A percentile compares a stretch with the other conserved stretches of the same genome.
Conservation (phyloP, 1,140 invertebrate species). For the Sogatella furcifera region DNA sequence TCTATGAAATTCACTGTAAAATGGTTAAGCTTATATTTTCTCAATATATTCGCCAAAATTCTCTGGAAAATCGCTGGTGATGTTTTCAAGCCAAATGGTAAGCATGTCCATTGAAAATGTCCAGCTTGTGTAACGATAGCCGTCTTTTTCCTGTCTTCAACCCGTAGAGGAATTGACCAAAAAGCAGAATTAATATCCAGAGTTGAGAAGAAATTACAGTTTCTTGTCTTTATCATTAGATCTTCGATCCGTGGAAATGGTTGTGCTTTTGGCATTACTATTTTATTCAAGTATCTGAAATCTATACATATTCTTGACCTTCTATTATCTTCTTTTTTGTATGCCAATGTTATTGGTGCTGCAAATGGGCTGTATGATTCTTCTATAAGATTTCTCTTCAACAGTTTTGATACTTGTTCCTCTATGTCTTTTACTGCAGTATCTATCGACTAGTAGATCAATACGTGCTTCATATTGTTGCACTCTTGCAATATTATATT, state of each 20-base stretch:
- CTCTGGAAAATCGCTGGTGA: constrained; percentile 35
- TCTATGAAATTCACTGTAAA: no score
- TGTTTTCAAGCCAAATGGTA: constrained; percentile 30
- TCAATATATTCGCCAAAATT: no score
- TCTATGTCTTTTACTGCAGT: constrained; percentile 29
- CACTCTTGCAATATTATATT: constrained; percentile 27
- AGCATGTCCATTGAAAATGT: constrained; percentile 28
- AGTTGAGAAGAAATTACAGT: no score
- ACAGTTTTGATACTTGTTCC: constrained; percentile 31
- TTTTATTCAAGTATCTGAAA: constrained; percentile 31
- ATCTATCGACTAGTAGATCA: no score
- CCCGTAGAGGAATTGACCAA: no score
- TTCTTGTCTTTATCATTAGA: no score
- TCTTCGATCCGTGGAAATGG: constrained; percentile 31
- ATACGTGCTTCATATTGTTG: constrained; percentile 24
- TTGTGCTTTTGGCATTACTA: constrained; percentile 30
- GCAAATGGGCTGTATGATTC: constrained; percentile 31
- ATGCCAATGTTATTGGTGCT: constrained; percentile 29
- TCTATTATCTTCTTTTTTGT: constrained; percentile 29
- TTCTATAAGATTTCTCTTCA: constrained; percentile 28
- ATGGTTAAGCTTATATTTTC: no score
- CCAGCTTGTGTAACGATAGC: constrained; percentile 32
- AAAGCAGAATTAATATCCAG: no score
- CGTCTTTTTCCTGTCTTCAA: no score
- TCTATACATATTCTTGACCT: constrained; percentile 29